A percentile compares a stretch with the other conserved stretches of the same genome.
Conservation (phyloP, 2,888 invertebrate species). For the Meghimatium bilineatum region DNA sequence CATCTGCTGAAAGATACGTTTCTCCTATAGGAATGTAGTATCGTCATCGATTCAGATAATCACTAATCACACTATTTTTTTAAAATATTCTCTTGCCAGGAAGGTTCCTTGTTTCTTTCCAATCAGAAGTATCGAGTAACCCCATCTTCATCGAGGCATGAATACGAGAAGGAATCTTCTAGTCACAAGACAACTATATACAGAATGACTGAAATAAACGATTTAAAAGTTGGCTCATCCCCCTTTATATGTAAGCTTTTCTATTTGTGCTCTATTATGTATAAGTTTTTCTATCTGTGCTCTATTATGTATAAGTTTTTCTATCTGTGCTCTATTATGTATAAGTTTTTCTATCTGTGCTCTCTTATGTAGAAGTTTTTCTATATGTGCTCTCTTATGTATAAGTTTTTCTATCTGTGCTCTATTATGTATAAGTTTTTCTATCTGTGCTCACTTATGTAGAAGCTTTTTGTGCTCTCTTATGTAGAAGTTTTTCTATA, state of each 20-base stretch:
- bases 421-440: no score
- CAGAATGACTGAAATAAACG: neutral
- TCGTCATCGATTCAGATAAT: no score
- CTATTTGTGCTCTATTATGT: neutral
- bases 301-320: neutral
- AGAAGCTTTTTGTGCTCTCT: no score
- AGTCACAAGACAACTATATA: neutral
- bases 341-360: neutral
- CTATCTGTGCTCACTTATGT: no score
- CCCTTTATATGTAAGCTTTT: neutral
- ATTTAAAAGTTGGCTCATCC: neutral
- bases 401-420: no score
- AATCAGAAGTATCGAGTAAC: neutral
- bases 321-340: neutral
- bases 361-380: neutral
- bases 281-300: neutral
- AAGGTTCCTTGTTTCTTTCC: slow-evolving; percentile 14
- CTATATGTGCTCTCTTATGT: no score
- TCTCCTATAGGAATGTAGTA: no score
- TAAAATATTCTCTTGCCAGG: neutral
- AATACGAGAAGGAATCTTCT: neutral
- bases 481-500: no score
- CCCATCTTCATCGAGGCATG: neutral
- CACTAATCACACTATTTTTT: no score
- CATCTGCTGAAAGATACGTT: no score